These are phyloP conservation scores for Drosophila quadrilineata DNA, from an alignment of 1,140 invertebrate genomes.

Conservation along the genomic window DNA sequence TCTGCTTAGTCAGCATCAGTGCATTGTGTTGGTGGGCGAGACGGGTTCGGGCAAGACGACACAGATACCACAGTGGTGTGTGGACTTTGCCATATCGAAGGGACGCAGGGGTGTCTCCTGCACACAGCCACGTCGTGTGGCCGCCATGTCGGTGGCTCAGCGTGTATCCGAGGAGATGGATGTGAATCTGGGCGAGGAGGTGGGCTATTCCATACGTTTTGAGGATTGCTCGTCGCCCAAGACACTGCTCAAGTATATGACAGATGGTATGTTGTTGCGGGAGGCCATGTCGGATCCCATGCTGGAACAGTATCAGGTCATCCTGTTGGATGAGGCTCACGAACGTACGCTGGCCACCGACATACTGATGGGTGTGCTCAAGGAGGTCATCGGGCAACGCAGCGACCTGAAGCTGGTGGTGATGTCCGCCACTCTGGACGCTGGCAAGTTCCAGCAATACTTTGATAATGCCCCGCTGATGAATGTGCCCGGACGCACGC, in stretches of 20 bases:
- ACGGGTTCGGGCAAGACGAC: conserved; percentile 98
- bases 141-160: conserved; percentile 99
- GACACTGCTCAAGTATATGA: conserved; percentile 97
- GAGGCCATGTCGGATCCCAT: conserved; percentile 99
- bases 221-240: conserved; percentile 98
- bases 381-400: conserved; percentile 98
- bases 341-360: conserved; percentile 99
- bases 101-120: conserved; percentile 95
- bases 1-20: conserved; percentile 87
- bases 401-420: conserved; percentile 98
- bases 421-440: conserved; percentile 99
- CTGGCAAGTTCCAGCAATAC: conserved; percentile 99
- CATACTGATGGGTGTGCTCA: conserved; percentile 98
- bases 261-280: conserved; percentile 99
- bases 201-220: conserved; percentile 99
- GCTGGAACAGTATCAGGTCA: conserved; percentile 97
- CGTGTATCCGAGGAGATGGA: conserved; percentile 99
- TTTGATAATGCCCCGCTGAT: conserved; percentile 99
- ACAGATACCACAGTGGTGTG: conserved; percentile 96
- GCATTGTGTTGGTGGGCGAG: conserved; percentile 87
- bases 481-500: conserved; percentile 97
- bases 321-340: conserved; percentile 99
- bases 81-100: conserved; percentile 90
- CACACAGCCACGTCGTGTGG: conserved; percentile 98
- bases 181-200: conserved; percentile 95